Evolutionary conservation across 2,797 vertebrate genomes (phyloP), one percentile per base, ranked within the genome.

Genomic region (Mormyrus hasselquistii): DNA sequence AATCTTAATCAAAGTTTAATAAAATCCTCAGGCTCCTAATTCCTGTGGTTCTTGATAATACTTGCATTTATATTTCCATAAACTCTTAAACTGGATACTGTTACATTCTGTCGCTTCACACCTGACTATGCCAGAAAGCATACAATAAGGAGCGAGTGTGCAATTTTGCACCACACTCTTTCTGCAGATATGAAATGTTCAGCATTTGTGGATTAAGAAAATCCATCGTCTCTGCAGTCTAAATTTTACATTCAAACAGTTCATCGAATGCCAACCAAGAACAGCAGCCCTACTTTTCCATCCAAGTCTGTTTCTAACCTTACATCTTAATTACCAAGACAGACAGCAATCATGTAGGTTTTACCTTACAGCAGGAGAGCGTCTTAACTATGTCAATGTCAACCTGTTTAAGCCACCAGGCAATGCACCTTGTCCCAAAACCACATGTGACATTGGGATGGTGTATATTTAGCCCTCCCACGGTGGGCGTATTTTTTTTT

Each of bases 401-500:
- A 93, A 94, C 92, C 92, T 91, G 90, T 89, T 88, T 90, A 90
- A 93, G 92, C 91, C 91, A 91, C 92, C 90, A 87, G 90, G n/a
- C 87, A 91, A 92, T 93, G 93, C 89, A 92, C 93, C 93, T 93
- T 38, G 87, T 90, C 89, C 91, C 89, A 88, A 62, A 92, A 92
- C 91, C 93, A 91, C 49, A 34, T 90, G 94, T 95, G 95, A 96
- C 95, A 95, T 96, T 95, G 95, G 94, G 93, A 95, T 90, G 92
- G 90, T 91, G 82, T 96, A 96, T 96, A 94, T 95, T 95, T 96
- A 96, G 94, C 92, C 89, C 92, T 93, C 94, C 93, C 94, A 95
- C 93, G 93, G 93, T 92, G 92, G 93, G 93, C 91, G 93, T 93
- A 92, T 52, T 49, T 69, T 89, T 89, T 92, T 94, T 87, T 3